These are phyloP conservation scores for Desmophyllum pertusum DNA, from an alignment of 92 coral and sea anemone species.

Conservation along the genomic window DNA sequence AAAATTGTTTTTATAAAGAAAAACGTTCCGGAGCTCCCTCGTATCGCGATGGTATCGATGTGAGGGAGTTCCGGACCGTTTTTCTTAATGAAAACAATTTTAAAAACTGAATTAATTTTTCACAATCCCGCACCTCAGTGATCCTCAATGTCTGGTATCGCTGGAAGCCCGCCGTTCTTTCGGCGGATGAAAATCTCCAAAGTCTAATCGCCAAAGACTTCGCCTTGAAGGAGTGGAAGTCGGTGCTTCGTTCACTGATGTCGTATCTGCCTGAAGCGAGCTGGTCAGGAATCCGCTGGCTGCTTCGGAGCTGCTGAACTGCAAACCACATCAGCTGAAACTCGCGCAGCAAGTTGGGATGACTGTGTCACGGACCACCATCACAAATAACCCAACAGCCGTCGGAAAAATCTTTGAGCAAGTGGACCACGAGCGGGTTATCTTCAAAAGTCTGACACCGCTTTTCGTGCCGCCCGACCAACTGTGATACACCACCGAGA, in stretches of 20 bases:
- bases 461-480: conserved; percentile 51
- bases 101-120: no score
- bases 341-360: conserved; percentile 59
- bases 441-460: conserved; percentile 58
- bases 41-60: no score
- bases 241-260: conserved; percentile 51
- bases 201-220: conserved; percentile 58
- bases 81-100: no score
- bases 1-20: no score
- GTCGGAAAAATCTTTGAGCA: conserved; percentile 45
- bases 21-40: no score
- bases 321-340: conserved; percentile 48
- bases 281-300: conserved; percentile 57
- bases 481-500: conserved; percentile 50
- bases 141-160: conserved; percentile 72
- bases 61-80: no score
- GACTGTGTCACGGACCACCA: conserved; percentile 57
- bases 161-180: conserved; percentile 51
- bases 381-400: conserved; percentile 60
- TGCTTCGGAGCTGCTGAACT: conserved; percentile 28
- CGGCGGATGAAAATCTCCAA: conserved; percentile 44
- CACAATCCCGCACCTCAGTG: no score
- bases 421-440: conserved; percentile 36
- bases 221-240: conserved; percentile 55
- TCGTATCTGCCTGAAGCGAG: conserved; percentile 46